Conservation (phyloP, 2,797 vertebrate species). For the Ctenochaetus hawaiiensis region DNA sequence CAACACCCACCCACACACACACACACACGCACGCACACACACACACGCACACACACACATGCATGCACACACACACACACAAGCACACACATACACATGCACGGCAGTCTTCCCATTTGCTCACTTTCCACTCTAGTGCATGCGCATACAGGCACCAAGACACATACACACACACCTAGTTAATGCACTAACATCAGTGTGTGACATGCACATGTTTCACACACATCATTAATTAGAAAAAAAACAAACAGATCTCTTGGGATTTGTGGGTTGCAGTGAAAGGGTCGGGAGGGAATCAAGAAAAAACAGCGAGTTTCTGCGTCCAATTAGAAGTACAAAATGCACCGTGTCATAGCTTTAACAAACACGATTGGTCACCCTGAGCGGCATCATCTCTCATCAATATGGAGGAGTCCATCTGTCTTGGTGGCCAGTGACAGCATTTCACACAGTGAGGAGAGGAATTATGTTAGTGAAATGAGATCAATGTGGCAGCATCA, state of each 20-base stretch:
- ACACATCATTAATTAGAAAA: conserved; percentile 26
- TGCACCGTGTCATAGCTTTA: conserved; percentile 11
- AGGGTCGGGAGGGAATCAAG: conserved; percentile 9
- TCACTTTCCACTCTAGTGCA: too few relatives aligned
- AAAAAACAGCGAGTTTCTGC: not conserved
- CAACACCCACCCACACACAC: not conserved
- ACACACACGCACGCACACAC: conserved; percentile 2
- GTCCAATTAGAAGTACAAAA: conserved; percentile 23
- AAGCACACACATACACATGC: not conserved
- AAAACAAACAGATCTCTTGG: conserved; percentile 16
- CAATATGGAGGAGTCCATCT: conserved; percentile 15
- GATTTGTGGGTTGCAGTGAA: conserved; percentile 25
- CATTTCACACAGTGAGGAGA: conserved; percentile 20
- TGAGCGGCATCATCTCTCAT: conserved; percentile 16
- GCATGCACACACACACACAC: not conserved
- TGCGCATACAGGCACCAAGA: not conserved
- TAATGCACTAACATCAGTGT: not conserved
- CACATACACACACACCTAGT: not conserved
- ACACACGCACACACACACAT: not conserved
- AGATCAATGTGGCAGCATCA: conserved; percentile 11
- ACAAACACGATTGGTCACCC: conserved; percentile 1
- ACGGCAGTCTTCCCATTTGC: too few relatives aligned
- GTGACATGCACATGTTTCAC: not conserved
- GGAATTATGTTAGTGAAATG: conserved; percentile 10
- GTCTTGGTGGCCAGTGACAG: not conserved